phyloP scores from a whole-genome alignment of 1,140 invertebrate genomes.

The Galleria mellonella region DNA sequence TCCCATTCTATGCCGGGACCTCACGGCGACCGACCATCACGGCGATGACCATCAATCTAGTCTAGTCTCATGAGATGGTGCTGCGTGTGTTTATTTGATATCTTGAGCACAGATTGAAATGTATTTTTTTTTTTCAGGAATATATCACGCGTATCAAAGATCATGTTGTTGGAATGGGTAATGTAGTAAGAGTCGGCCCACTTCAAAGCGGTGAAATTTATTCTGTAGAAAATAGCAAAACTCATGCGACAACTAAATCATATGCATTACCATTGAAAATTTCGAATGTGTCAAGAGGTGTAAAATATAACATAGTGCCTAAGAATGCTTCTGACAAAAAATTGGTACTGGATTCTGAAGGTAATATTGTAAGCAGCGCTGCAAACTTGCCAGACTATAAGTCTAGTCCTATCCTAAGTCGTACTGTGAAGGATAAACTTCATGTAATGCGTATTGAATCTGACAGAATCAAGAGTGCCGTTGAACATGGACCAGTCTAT shows the following conservation, averaged over 20 bases:
- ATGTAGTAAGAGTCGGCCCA: conserved; percentile 74
- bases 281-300: conserved; percentile 62
- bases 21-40: too few species aligned
- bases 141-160: conserved; percentile 79
- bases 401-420: conserved; percentile 61
- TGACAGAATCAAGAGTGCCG: conserved; percentile 74
- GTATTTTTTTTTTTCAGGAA: conserved; percentile 67
- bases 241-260: conserved; percentile 57
- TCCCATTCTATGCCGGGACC: too few species aligned
- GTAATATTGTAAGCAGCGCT: conserved; percentile 68
- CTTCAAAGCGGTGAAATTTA: conserved; percentile 64
- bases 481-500: conserved; percentile 76
- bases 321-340: conserved; percentile 72
- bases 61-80: not conserved
- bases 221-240: conserved; percentile 58
- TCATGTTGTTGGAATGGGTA: conserved; percentile 78
- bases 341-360: conserved; percentile 63
- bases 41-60: not conserved
- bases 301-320: conserved; percentile 68
- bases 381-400: conserved; percentile 70
- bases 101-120: not conserved
- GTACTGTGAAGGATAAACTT: conserved; percentile 70
- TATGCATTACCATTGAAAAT: conserved; percentile 70
- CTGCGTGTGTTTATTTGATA: not conserved
- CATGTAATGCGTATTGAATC: conserved; percentile 72